Evolutionary conservation across 2,797 vertebrate genomes (phyloP).

Genomic region (Tiaroga cobitis): DNA sequence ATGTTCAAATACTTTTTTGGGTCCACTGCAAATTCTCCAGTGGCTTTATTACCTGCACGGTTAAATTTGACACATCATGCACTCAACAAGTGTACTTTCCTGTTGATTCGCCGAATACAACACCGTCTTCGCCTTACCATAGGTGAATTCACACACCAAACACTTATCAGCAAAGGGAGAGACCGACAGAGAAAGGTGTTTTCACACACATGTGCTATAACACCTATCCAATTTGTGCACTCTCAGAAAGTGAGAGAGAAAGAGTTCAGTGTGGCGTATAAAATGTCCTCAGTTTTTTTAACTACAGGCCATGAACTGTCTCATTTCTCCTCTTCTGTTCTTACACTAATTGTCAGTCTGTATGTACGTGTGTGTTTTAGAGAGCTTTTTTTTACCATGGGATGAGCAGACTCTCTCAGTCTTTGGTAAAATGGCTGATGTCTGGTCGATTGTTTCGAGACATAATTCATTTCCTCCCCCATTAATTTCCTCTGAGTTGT

Average conservation of each 20-base stretch:
- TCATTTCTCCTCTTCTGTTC: conserved; percentile 23
- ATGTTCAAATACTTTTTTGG: background rate
- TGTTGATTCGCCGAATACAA: background rate
- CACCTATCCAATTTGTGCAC: conserved; percentile 16
- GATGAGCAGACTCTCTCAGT: background rate
- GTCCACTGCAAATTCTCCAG: background rate
- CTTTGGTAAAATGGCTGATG: conserved; percentile 21
- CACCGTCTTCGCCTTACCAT: background rate
- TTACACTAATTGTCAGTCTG: conserved; percentile 8
- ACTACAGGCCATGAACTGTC: background rate
- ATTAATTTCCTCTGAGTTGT: conserved; percentile 48
- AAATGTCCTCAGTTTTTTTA: conserved; percentile 21
- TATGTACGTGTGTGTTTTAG: conserved; percentile 5
- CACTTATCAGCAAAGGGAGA: conserved; percentile 40
- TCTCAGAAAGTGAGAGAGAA: conserved; percentile 16
- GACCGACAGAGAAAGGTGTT: conserved; percentile 38
- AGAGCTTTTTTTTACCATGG: background rate
- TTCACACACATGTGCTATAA: conserved; percentile 29
- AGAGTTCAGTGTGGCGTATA: conserved; percentile 30
- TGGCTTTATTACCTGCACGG: background rate
- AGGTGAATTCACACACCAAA: conserved; percentile 49
- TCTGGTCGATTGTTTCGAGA: background rate
- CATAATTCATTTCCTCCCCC: conserved; percentile 41
- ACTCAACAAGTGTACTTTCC: conserved; percentile 22
- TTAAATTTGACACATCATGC: conserved; percentile 3